A percentile compares a stretch with the other conserved stretches of the same genome.
Conservation (phyloP, 1,140 invertebrate genomes). For the Rhyacophila brunnea region DNA sequence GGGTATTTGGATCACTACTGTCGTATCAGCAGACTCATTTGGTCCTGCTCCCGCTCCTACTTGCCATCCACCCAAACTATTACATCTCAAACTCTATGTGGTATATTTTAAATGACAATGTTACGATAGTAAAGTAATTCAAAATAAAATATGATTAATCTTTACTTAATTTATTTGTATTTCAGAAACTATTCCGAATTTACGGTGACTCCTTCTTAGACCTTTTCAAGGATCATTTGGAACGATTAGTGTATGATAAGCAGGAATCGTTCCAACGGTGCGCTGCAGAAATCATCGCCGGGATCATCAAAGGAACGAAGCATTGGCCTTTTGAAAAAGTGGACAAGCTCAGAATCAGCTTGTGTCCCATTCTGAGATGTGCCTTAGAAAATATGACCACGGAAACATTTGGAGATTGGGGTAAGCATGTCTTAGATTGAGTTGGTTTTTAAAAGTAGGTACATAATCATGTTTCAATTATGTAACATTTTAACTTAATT, state of each 20-base stretch:
- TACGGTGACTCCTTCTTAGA: slow-evolving; percentile 68
- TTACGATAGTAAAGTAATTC: too few species aligned
- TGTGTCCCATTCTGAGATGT: slow-evolving; percentile 61
- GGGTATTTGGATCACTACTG: too few species aligned
- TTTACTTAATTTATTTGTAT: slow-evolving; percentile 29
- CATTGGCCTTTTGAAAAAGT: slow-evolving; percentile 77
- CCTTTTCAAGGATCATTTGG: slow-evolving; percentile 65
- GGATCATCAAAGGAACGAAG: slow-evolving; percentile 75
- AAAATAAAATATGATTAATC: too few species aligned
- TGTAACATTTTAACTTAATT: too few species aligned
- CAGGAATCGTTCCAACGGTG: slow-evolving; percentile 80
- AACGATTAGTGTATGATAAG: slow-evolving; percentile 63
- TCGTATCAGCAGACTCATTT: too few species aligned
- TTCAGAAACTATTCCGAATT: slow-evolving; percentile 75
- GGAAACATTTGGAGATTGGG: slow-evolving; percentile 56
- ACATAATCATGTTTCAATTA: too few species aligned
- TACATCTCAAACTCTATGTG: too few species aligned
- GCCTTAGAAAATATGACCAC: slow-evolving; percentile 62
- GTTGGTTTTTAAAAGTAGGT: too few species aligned
- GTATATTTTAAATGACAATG: too few species aligned
- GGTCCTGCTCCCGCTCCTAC: too few species aligned
- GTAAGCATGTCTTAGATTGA: too few species aligned
- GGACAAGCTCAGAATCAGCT: slow-evolving; percentile 55
- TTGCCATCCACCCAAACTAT: too few species aligned
- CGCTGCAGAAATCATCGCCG: slow-evolving; percentile 79